These are phyloP conservation scores for Mugil cephalus DNA, from an alignment of 2,113 vertebrate species.

Conservation along the genomic window DNA sequence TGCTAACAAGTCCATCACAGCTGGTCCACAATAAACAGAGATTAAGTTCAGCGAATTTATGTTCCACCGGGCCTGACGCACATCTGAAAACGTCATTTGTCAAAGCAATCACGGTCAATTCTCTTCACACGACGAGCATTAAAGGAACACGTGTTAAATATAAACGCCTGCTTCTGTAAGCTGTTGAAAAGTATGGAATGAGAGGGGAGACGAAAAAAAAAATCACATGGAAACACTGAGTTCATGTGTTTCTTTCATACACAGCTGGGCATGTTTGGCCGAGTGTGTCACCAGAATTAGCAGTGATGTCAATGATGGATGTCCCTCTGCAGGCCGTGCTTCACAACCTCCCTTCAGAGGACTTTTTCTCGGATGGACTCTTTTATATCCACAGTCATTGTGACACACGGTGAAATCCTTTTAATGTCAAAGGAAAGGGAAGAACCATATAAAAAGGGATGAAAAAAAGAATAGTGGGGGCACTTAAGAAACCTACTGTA, in stretches of 20 bases:
- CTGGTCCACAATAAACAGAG: constrained; percentile 54
- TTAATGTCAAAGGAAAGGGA: constrained; percentile 40
- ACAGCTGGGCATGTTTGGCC: constrained; percentile 77
- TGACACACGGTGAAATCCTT: constrained; percentile 45
- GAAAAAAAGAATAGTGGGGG: constrained; percentile 13
- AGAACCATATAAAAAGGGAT: constrained; percentile 17
- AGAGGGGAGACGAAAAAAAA: constrained; percentile 36
- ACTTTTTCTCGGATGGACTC: constrained; percentile 51
- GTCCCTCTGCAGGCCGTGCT: constrained; percentile 46
- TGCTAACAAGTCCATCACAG: constrained; percentile 62
- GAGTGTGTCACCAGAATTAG: constrained; percentile 73
- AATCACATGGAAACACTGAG: constrained; percentile 68
- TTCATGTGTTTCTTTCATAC: constrained; percentile 69
- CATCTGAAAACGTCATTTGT: constrained; percentile 68
- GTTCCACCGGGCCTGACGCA: constrained; percentile 29
- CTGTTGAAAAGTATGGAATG: constrained; percentile 48
- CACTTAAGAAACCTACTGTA: constrained; percentile 43
- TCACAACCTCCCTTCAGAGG: constrained; percentile 51
- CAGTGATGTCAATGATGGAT: constrained; percentile 74
- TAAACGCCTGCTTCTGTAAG: constrained; percentile 48
- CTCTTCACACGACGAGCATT: constrained; percentile 48
- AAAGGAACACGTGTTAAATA: constrained; percentile 63
- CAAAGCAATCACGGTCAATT: constrained; percentile 48
- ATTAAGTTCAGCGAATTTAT: constrained; percentile 44
- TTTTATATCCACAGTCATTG: constrained; percentile 58